Percentiles rank a stretch among this genome's conserved stretches.
phyloP scores from a whole-genome alignment of 2,888 invertebrate species.

The Apamea epomidion region DNA sequence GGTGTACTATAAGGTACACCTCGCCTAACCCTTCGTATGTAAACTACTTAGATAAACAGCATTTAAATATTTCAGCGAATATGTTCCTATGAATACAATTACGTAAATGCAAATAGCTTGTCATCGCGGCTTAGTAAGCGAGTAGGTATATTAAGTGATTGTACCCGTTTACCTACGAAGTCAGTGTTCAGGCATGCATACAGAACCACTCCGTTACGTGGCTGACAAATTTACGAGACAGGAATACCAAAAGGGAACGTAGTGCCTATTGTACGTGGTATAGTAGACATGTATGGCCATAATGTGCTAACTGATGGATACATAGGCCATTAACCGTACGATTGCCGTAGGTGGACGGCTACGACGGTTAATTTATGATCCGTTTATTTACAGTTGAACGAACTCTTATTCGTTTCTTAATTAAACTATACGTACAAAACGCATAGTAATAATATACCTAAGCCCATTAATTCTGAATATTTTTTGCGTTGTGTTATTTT shows the following conservation, averaged over 20 bases:
- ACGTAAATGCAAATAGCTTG: constrained; percentile 46
- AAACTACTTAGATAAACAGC: constrained; percentile 8
- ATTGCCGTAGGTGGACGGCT: neutral
- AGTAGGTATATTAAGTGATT: constrained; percentile 64
- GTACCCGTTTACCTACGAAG: constrained; percentile 39
- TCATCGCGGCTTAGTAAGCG: constrained; percentile 33
- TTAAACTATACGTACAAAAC: neutral
- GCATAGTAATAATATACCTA: no score
- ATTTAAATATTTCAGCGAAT: constrained; percentile 31
- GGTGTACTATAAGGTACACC: neutral
- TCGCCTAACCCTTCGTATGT: neutral
- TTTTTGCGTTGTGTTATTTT: no score
- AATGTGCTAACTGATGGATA: constrained; percentile 27
- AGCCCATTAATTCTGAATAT: neutral
- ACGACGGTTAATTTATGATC: constrained; percentile 3
- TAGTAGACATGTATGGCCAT: constrained; percentile 10
- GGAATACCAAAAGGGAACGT: constrained; percentile 55
- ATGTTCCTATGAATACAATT: constrained; percentile 9
- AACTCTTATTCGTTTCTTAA: neutral
- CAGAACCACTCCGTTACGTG: constrained; percentile 50
- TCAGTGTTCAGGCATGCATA: constrained; percentile 55
- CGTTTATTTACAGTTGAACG: neutral
- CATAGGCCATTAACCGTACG: constrained; percentile 24
- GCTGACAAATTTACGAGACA: constrained; percentile 63
- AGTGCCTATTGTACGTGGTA: constrained; percentile 23